phyloP scores from a whole-genome alignment of 2,113 vertebrate genomes.

The Amphiprion ocellaris region DNA sequence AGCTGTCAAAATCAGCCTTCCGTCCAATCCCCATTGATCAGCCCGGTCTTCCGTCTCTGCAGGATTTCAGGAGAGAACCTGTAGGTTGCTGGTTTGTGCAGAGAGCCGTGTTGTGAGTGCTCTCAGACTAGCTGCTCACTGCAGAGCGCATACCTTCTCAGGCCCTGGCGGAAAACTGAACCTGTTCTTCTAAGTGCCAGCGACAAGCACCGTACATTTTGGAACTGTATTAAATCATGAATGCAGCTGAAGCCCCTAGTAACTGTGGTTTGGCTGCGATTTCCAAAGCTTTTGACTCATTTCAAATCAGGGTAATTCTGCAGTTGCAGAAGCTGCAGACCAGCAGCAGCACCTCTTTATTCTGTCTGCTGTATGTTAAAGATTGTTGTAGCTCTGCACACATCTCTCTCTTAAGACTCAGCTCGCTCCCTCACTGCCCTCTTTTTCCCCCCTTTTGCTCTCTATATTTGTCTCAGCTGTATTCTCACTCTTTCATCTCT shows the following conservation, averaged over 20 bases:
- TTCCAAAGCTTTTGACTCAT: background rate
- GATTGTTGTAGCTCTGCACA: constrained; percentile 21
- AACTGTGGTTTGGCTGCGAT: background rate
- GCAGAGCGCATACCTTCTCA: background rate
- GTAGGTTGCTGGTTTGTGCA: constrained; percentile 55
- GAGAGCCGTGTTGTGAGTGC: constrained; percentile 23
- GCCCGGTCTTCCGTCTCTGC: constrained; percentile 47
- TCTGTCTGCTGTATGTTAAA: constrained; percentile 21
- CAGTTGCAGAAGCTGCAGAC: constrained; percentile 24
- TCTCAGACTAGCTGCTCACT: constrained; percentile 18
- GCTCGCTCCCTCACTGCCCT: constrained; percentile 30
- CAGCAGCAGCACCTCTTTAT: background rate
- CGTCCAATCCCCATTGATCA: constrained; percentile 52
- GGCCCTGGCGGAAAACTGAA: constrained; percentile 18
- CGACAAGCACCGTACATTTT: background rate
- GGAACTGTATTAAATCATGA: constrained; percentile 14
- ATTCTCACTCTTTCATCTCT: constrained; percentile 21
- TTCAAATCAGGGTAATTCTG: constrained; percentile 11
- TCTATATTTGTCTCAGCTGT: constrained; percentile 21
- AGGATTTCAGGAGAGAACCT: constrained; percentile 61
- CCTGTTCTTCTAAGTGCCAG: constrained; percentile 5
- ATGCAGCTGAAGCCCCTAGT: background rate
- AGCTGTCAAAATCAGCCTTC: constrained; percentile 77
- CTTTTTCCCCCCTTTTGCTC: constrained; percentile 17
- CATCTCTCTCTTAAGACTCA: constrained; percentile 18